A percentile compares a stretch with the other conserved stretches of the same genome.
Conservation (phyloP, 2,888 invertebrate species). For the Drosophila paracracens region DNA sequence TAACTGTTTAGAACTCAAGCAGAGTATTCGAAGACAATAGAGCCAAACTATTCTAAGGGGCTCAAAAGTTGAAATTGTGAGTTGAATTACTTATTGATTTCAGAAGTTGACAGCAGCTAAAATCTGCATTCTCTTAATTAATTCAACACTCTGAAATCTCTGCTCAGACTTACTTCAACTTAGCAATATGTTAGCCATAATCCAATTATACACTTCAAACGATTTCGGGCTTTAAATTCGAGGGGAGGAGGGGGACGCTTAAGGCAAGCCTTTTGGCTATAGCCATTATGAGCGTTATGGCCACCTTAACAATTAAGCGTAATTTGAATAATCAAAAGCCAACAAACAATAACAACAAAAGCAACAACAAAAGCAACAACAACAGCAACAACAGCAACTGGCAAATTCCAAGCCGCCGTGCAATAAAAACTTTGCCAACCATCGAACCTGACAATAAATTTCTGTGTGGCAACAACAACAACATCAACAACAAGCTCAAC, state of each 20-base stretch:
- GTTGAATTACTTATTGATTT: not conserved
- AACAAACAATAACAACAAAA: conserved; percentile 68
- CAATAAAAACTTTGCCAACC: conserved; percentile 74
- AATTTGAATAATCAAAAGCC: conserved; percentile 79
- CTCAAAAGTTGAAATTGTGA: not conserved
- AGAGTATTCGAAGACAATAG: not conserved
- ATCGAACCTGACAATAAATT: conserved; percentile 79
- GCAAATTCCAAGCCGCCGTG: conserved; percentile 45
- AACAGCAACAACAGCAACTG: conserved; percentile 46
- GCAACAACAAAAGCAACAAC: conserved; percentile 63
- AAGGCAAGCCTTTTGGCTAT: conserved; percentile 9
- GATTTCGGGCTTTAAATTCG: conserved; percentile 2
- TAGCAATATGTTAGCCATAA: conserved; percentile 3
- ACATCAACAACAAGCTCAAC: conserved; percentile 57
- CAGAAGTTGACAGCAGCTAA: not conserved
- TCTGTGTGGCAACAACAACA: conserved; percentile 52
- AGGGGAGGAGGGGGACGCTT: not conserved
- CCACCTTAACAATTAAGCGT: conserved; percentile 76
- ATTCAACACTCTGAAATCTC: not conserved
- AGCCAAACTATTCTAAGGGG: not conserved
- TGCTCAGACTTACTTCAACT: not conserved
- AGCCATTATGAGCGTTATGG: conserved; percentile 27
- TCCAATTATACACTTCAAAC: conserved; percentile 8
- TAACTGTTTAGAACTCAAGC: not conserved
- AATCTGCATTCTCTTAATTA: not conserved